phyloP scores from a whole-genome alignment of 2,888 invertebrate species.

The Leucania comma region DNA sequence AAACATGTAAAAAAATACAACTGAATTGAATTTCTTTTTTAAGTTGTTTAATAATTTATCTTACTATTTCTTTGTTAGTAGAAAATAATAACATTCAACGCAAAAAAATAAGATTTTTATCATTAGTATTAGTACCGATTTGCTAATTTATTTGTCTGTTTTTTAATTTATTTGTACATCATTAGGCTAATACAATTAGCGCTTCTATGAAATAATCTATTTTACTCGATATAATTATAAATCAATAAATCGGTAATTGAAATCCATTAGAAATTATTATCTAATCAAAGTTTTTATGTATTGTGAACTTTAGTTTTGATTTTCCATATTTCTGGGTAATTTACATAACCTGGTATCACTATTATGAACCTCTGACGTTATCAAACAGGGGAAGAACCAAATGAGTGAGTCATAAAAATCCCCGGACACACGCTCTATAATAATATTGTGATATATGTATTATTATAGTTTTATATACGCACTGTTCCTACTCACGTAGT shows the following conservation, averaged over 20 bases:
- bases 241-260: conserved; percentile 10
- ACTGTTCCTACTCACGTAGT: conserved; percentile 16
- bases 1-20: no score
- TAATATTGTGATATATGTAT: neutral
- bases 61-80: no score
- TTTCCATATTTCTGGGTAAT: conserved; percentile 52
- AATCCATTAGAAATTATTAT: conserved; percentile 23
- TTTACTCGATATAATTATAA: conserved; percentile 16
- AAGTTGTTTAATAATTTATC: no score
- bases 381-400: conserved; percentile 76
- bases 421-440: conserved; percentile 63
- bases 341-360: conserved; percentile 57
- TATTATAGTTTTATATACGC: conserved; percentile 17
- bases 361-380: conserved; percentile 43
- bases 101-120: neutral
- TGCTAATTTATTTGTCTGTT: conserved; percentile 6
- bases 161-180: conserved; percentile 29
- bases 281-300: neutral
- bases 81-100: no score
- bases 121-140: conserved; percentile 18
- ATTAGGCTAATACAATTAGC: conserved; percentile 22
- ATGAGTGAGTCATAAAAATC: conserved; percentile 78
- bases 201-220: conserved; percentile 6
- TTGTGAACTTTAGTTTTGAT: conserved; percentile 14
- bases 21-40: no score